Base-by-base conservation (phyloP, 2,113 vertebrate species). In the Crotalus tigris region DNA sequence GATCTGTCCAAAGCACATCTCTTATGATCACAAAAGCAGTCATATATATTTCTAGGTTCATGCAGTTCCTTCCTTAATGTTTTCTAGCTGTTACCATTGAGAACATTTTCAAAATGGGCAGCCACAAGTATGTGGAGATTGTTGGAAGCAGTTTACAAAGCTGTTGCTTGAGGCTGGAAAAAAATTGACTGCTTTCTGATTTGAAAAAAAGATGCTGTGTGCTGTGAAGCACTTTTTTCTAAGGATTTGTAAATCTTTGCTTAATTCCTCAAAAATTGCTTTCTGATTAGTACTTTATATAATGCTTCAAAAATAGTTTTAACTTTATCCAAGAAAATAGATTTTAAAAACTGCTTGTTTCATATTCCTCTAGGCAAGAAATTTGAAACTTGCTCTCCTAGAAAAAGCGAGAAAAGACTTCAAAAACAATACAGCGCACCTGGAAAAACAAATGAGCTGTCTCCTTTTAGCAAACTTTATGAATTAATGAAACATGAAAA, bases 401-500 rank as follows among this genome's bases (percentile, higher is more conserved):
- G 15, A 23, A 61, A 61, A 81, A 94, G 64, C 1, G 64, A 81
- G 33, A 94, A n/a, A 90, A 93, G 0, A 64, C 87, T 86, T 54
- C 86, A 92, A 90, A 21, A 94, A 93, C 91, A 54, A 15, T 61
- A 57, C 61, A 49, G 15, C 61, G 91, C 94, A 53, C 58, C 90
- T 54, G 6, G 2, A 46, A 55, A 59, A 85, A 93, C n/a, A 75
- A 93, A 85, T 39, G 89, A 90, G 53, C 69, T 92, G 91, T 99
- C 98, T 91, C 98, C 98, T 4, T 99, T 99, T 55, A 95, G 57
- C 88, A 96, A 98, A 90, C 97, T 99, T 57, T 99, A 98, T 96
- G 96, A 99, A 95, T 98, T 98, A n/a, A 93, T 98, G 91, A 99
- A 98, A 88, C 94, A 95, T 10, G 97, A 98, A 75, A 90, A 98